Conservation (phyloP, 2,113 vertebrate genomes). For the Heterotilapia buettikoferi region DNA sequence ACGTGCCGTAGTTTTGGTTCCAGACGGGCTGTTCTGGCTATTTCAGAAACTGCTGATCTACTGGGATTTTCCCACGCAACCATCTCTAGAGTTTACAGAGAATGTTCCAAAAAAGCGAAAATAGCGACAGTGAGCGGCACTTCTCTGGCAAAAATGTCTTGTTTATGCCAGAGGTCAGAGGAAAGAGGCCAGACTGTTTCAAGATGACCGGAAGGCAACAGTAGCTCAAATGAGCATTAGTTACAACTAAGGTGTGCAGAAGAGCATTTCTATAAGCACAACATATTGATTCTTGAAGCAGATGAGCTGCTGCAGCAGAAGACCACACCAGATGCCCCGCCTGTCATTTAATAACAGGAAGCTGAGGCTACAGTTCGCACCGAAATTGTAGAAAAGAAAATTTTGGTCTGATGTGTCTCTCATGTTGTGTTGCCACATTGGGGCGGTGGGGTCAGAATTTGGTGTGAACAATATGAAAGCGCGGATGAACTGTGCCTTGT, state of each 20-base stretch:
- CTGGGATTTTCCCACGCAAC: not conserved
- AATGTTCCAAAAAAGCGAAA: not conserved
- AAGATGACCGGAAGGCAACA: not conserved
- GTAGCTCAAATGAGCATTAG: not conserved
- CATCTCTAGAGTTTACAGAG: not conserved
- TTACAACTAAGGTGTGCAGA: not conserved
- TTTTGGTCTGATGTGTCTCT: not conserved
- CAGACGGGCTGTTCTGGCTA: not conserved
- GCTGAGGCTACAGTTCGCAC: not conserved
- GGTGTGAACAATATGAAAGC: not conserved
- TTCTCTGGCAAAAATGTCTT: not conserved
- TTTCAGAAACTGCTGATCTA: not conserved
- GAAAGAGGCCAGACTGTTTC: not conserved
- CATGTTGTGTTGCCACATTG: not conserved
- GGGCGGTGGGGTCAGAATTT: not conserved
- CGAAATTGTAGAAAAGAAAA: not conserved
- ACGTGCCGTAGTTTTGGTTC: rapidly evolving
- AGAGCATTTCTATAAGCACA: not conserved
- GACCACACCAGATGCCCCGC: not conserved
- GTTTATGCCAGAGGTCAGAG: not conserved
- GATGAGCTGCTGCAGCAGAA: not conserved
- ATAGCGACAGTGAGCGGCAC: not conserved
- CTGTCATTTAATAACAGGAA: not conserved
- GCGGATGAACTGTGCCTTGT: rapidly evolving
- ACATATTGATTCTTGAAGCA: not conserved